phyloP scores from a whole-genome alignment of 2,888 invertebrate species.

The Belgica antarctica region DNA sequence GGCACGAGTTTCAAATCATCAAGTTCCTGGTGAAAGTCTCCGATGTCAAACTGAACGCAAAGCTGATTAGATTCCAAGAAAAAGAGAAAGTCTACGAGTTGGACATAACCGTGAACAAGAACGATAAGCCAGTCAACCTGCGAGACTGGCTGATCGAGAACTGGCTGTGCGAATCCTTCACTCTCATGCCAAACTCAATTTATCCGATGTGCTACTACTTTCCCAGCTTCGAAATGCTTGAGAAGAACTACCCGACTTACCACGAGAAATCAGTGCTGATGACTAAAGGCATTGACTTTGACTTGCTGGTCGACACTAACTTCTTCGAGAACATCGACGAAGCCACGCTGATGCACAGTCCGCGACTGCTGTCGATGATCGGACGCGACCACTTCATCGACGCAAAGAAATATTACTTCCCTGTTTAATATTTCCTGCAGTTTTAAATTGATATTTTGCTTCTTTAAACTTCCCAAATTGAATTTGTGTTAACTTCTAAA shows the following conservation, averaged over 20 bases:
- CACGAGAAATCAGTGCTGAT: background rate
- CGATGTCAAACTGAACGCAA: background rate
- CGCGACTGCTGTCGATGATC: background rate
- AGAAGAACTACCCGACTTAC: background rate
- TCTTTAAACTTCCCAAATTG: too few relatives aligned
- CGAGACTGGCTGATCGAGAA: background rate
- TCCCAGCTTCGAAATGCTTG: background rate
- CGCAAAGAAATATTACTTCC: background rate
- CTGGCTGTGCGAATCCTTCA: background rate
- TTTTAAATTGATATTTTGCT: too few relatives aligned
- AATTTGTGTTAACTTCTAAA: too few relatives aligned
- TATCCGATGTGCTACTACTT: background rate
- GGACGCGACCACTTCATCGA: background rate
- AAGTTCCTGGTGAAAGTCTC: background rate
- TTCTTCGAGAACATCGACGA: background rate
- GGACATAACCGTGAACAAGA: background rate
- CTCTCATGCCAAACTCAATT: background rate
- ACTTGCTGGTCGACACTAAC: background rate
- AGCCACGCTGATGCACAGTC: background rate
- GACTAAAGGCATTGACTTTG: background rate
- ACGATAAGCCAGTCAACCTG: background rate
- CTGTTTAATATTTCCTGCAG: too few relatives aligned
- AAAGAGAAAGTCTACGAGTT: background rate
- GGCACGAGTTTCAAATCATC: background rate
- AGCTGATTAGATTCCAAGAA: background rate